Evolutionary conservation across 1,140 invertebrate genomes (phyloP), one percentile per base, ranked within the genome.

Genomic region (Aphelenchoides besseyi): DNA sequence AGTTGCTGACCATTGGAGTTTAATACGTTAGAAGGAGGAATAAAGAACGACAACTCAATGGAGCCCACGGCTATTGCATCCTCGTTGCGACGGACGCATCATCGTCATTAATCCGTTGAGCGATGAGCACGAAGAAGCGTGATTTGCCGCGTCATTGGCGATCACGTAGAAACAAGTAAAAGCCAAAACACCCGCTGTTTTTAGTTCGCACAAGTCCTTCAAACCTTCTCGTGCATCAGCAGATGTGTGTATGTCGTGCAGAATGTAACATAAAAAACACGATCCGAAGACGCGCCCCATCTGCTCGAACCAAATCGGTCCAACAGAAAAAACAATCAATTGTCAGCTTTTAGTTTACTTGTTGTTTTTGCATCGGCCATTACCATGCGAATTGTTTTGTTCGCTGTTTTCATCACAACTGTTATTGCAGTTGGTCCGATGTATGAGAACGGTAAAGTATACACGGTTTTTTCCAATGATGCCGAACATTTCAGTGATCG

Each of bases 341-440:
- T n/a, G 12, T 48, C 41, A 23, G 23, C 12, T 48, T 48, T 23
- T 23, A 23, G 23, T 12, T 23, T 23, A 48, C 41, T 23, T 48
- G 41, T 48, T 48, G 41, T 48, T 48, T 48, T 23, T 48, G 12
- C 41, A 12, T 23, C 41, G 23, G 23, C 41, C 12, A 48, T 48
- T 23, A 48, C 23, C 12, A 48, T 16, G 41, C 12, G 12, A 23
- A 16, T 48, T 48, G 41, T 48, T 48, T 48, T 48, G 12, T 48
- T 48, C 23, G 41, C 41, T 16, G 12, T 48, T 48, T 12, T 48
- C 41, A 23, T 23, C 41, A 16, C n/a, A n/a, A n/a, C 41, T 12
- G 41, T 70, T 71, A 3, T 33, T 71, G 33, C 5, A 5, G 36
- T 64, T 29, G 9, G 2, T 35, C 32, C 55, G 18, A 59, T 29